phyloP scores from a whole-genome alignment of 2,888 invertebrate genomes.

The Lacanobia oleracea region DNA sequence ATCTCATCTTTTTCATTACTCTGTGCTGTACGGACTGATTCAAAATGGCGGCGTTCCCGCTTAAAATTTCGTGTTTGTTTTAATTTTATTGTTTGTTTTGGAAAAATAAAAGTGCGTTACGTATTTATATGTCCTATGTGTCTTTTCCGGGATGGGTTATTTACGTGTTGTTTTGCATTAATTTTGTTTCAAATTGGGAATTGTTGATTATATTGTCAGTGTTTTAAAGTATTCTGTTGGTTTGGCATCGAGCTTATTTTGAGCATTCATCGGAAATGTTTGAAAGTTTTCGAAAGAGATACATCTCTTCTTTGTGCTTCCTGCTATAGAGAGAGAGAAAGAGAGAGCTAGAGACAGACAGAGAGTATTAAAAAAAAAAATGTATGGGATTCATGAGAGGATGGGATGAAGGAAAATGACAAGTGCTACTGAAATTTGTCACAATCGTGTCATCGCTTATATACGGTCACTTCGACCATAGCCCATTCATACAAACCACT shows the following conservation, averaged over 20 bases:
- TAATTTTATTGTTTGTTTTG: slow-evolving; percentile 54
- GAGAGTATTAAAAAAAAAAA: no score
- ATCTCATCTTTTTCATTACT: slow-evolving; percentile 75
- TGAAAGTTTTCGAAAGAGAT: neutral
- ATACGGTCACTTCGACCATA: no score
- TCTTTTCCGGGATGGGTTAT: slow-evolving; percentile 24
- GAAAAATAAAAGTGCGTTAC: slow-evolving; percentile 21
- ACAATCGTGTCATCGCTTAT: no score
- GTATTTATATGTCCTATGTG: slow-evolving; percentile 21
- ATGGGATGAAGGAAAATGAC: no score
- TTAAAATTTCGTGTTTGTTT: slow-evolving; percentile 50
- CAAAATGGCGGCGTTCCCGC: slow-evolving; percentile 52
- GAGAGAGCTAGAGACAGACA: neutral
- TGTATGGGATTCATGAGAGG: no score
- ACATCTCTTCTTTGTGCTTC: neutral
- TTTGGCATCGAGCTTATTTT: neutral
- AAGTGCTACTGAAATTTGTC: no score
- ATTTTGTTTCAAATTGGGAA: slow-evolving; percentile 1
- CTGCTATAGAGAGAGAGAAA: neutral
- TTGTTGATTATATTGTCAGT: neutral
- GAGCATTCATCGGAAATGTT: neutral
- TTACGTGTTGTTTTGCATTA: slow-evolving; percentile 18
- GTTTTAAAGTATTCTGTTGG: no score
- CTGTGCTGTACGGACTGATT: slow-evolving; percentile 57
- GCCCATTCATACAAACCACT: no score